phyloP scores from a whole-genome alignment of 1,140 invertebrate genomes.

The Chionoecetes opilio region DNA sequence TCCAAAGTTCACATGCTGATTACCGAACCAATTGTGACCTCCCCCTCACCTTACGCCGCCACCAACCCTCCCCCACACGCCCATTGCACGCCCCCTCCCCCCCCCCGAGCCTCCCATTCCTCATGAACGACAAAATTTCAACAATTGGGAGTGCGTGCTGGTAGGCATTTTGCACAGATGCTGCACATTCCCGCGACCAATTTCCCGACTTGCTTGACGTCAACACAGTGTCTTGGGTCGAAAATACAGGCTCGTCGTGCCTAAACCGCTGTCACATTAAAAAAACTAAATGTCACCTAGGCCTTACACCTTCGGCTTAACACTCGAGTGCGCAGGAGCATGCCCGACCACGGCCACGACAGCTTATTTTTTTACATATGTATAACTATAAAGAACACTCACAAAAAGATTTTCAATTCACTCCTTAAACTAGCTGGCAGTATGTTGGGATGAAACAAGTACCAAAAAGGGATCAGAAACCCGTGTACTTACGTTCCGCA shows the following conservation, averaged over 20 bases:
- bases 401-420: slow-evolving; percentile 80
- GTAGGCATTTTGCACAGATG: slow-evolving; percentile 77
- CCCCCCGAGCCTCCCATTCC: slow-evolving; percentile 61
- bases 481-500: slow-evolving; percentile 79
- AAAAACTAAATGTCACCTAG: slow-evolving; percentile 77
- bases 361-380: slow-evolving; percentile 78
- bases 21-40: slow-evolving; percentile 76
- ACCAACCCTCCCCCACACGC: not conserved
- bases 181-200: slow-evolving; percentile 76
- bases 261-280: slow-evolving; percentile 79
- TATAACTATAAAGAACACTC: slow-evolving; percentile 79
- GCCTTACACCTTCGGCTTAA: slow-evolving; percentile 76
- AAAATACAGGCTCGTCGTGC: slow-evolving; percentile 74
- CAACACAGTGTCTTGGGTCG: slow-evolving; percentile 75
- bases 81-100: not conserved
- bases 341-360: slow-evolving; percentile 70
- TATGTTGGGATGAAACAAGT: slow-evolving; percentile 79
- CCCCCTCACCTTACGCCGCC: slow-evolving; percentile 23
- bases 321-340: slow-evolving; percentile 77
- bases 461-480: slow-evolving; percentile 79
- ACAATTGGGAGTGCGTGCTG: slow-evolving; percentile 77
- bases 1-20: slow-evolving; percentile 79
- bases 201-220: slow-evolving; percentile 77
- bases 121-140: slow-evolving; percentile 79
- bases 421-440: slow-evolving; percentile 75